Evolutionary conservation across 2,113 vertebrate species (phyloP).

Genomic region (Puffinus mauretanicus): DNA sequence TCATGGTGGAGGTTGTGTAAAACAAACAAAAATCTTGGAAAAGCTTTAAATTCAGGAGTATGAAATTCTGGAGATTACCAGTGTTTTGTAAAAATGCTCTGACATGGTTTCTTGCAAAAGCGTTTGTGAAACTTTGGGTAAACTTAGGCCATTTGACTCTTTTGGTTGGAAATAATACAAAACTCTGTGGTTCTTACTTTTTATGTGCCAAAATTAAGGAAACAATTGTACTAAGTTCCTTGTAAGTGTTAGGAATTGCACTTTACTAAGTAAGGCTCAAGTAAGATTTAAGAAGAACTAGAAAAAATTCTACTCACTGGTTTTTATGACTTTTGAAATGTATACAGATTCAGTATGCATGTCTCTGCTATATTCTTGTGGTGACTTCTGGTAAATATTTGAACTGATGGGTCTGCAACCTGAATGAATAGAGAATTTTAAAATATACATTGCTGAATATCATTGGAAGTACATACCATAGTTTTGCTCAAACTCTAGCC

Average conservation of each 20-base stretch:
- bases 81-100: background rate
- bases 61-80: background rate
- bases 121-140: background rate
- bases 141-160: background rate
- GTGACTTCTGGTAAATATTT: background rate
- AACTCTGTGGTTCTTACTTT: background rate
- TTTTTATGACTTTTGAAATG: background rate
- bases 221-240: background rate
- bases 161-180: background rate
- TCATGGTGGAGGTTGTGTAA: background rate
- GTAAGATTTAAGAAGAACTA: background rate
- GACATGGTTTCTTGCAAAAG: background rate
- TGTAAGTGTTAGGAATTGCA: background rate
- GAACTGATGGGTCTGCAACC: background rate
- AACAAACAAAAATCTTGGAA: background rate
- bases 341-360: background rate
- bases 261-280: background rate
- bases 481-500: background rate
- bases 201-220: background rate
- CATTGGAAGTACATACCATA: background rate
- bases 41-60: background rate
- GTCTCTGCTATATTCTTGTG: background rate
- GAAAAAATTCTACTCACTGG: background rate
- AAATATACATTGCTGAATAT: background rate
- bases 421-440: background rate